Base-by-base conservation (phyloP, 2,797 vertebrate genomes). In the Choloepus didactylus region DNA sequence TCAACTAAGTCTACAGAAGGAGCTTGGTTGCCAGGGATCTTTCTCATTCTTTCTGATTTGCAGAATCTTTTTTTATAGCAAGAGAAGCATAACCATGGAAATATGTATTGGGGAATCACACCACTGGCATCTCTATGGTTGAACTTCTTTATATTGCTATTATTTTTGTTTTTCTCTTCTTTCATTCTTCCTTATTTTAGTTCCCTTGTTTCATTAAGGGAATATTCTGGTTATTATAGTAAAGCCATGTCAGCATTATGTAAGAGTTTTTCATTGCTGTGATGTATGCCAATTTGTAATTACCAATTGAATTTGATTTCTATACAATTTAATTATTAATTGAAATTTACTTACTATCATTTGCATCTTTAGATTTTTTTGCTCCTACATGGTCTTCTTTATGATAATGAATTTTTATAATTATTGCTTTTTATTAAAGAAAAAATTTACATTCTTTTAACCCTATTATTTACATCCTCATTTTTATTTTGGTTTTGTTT, bases 341-440 rank as follows among this genome's bases (percentile, higher is more conserved):
- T 80, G 3, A 75, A 19, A 84, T 69, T 91, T 56, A 41, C 10
- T 29, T 73, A 90, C 9, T 54, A 75, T 41, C 8, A 66, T 70
- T 93, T 85, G 21, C 60, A 75, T 27, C 44, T 73, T 93, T 67
- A 76, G n/a, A 69, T 83, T 77, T 46, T 87, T 93, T 1, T 91
- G 8, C 35, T 70, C 6, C 16, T 89, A 7, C 38, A 41, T 15
- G 2, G n/a, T 5, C 27, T 69, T 76, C 69, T 62, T 44, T 18
- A 91, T 81, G 19, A 59, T 38, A 94, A 69, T 79, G 1, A 49
- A 84, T 77, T 35, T 67, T 64, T 67, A 46, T 41, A 86, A 41
- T 46, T 72, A 62, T 12, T 64, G 19, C 19, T 59, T 93, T 89
- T 56, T 54, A 0, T 25, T 70, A 82, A 46, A 16, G 46, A n/a